Percentiles rank a stretch among this genome's conserved stretches.
These are phyloP conservation scores for Leucopsar rothschildi DNA, from an alignment of 2,113 vertebrate species.

Conservation along the genomic window DNA sequence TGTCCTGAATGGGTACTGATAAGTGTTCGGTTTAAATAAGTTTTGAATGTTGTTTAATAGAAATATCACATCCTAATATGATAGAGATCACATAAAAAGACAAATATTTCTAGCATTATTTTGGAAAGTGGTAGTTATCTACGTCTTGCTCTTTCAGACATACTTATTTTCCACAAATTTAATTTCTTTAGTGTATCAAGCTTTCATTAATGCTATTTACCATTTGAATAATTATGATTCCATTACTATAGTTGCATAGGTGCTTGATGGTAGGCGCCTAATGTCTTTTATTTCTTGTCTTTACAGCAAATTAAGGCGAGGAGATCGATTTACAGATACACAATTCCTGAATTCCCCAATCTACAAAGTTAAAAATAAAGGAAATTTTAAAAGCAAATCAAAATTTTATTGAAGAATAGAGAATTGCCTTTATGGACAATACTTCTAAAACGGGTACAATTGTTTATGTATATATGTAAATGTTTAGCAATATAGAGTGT, in stretches of 20 bases:
- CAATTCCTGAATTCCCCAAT: slow-evolving; percentile 42
- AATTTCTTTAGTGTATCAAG: background rate
- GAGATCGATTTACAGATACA: slow-evolving; percentile 48
- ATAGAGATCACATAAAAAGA: background rate
- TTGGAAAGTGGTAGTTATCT: background rate
- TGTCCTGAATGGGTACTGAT: background rate
- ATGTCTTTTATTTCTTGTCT: slow-evolving; percentile 11
- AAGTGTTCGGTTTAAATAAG: background rate
- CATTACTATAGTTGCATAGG: background rate
- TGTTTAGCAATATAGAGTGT: background rate
- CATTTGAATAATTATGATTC: background rate
- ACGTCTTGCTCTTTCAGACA: background rate
- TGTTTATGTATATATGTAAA: background rate
- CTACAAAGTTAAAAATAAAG: slow-evolving; percentile 19
- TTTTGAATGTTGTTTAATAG: background rate
- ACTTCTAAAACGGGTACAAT: background rate
- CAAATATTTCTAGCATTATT: background rate
- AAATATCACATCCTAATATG: background rate
- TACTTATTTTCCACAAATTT: background rate
- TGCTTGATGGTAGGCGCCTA: background rate
- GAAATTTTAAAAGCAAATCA: slow-evolving; percentile 61
- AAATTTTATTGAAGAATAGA: slow-evolving; percentile 29
- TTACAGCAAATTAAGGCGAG: slow-evolving; percentile 77
- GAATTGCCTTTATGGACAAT: background rate
- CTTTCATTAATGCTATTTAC: background rate